These are phyloP conservation scores for Phengaris alcon DNA, from an alignment of 2,888 invertebrate species.

Conservation along the genomic window DNA sequence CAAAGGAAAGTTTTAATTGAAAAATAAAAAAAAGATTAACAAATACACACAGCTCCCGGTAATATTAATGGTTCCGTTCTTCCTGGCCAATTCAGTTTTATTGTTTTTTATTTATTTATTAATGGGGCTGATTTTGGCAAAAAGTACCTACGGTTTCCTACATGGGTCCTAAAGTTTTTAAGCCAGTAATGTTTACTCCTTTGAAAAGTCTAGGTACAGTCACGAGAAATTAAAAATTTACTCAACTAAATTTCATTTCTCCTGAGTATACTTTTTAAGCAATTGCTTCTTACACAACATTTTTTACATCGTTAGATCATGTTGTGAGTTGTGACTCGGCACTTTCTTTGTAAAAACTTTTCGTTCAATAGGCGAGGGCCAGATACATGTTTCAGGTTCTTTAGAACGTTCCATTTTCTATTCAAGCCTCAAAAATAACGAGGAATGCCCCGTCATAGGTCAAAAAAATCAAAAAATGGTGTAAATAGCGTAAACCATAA, in stretches of 20 bases:
- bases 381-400: slow-evolving; percentile 52
- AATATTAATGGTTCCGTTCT: slow-evolving; percentile 3
- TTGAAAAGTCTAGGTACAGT: too few species aligned
- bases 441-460: background rate
- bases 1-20: slow-evolving; percentile 53
- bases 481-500: too few species aligned
- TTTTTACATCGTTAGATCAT: slow-evolving; percentile 55
- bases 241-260: too few species aligned
- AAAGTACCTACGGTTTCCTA: too few species aligned
- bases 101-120: background rate
- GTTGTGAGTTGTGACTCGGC: slow-evolving; percentile 52
- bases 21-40: slow-evolving; percentile 47
- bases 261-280: background rate
- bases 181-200: too few species aligned
- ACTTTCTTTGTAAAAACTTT: slow-evolving; percentile 46
- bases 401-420: slow-evolving; percentile 32
- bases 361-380: slow-evolving; percentile 40
- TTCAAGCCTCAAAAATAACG: slow-evolving; percentile 10
- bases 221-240: too few species aligned
- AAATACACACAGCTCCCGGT: slow-evolving; percentile 26
- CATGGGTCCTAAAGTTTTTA: too few species aligned
- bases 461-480: background rate
- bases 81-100: background rate
- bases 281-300: slow-evolving; percentile 31
- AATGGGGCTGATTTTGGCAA: background rate